Evolutionary conservation across 2,888 invertebrate genomes (phyloP).

Genomic region (Mesochorus sp.): DNA sequence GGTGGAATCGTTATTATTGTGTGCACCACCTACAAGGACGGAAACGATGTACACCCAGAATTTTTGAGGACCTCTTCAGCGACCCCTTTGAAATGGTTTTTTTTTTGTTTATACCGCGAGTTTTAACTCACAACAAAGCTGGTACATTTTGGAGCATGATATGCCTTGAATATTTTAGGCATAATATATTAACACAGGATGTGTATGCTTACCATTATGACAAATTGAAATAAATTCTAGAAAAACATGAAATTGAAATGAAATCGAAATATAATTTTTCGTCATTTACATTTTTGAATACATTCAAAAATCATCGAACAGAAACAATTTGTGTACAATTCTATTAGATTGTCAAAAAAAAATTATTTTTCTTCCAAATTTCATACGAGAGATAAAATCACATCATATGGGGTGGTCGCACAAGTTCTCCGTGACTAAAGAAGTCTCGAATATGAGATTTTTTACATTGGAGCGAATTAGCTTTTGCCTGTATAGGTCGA

Average conservation of each 20-base stretch:
- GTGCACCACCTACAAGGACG: conserved; percentile 61
- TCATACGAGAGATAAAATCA: not conserved
- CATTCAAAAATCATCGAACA: not conserved
- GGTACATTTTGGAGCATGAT: conserved; percentile 11
- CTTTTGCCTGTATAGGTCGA: conserved; percentile 15
- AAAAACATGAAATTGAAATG: too few relatives aligned
- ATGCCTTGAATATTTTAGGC: not conserved
- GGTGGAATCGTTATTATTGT: conserved; percentile 77
- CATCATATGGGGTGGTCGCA: conserved; percentile 22
- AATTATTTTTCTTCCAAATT: too few relatives aligned
- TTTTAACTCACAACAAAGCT: conserved; percentile 14
- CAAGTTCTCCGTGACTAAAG: conserved; percentile 67
- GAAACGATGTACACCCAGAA: conserved; percentile 62
- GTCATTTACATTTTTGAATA: too few relatives aligned
- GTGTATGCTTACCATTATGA: not conserved
- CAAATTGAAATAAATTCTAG: too few relatives aligned
- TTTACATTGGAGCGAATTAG: conserved; percentile 55
- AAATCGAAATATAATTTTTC: too few relatives aligned
- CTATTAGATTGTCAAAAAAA: too few relatives aligned
- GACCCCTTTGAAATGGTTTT: conserved; percentile 67
- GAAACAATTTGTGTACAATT: too few relatives aligned
- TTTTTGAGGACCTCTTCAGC: conserved; percentile 71
- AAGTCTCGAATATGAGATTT: conserved; percentile 62
- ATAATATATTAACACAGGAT: not conserved
- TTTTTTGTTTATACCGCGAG: conserved; percentile 28